Conservation (phyloP, 2,888 invertebrate genomes). For the Drepanosiphum platanoidis region DNA sequence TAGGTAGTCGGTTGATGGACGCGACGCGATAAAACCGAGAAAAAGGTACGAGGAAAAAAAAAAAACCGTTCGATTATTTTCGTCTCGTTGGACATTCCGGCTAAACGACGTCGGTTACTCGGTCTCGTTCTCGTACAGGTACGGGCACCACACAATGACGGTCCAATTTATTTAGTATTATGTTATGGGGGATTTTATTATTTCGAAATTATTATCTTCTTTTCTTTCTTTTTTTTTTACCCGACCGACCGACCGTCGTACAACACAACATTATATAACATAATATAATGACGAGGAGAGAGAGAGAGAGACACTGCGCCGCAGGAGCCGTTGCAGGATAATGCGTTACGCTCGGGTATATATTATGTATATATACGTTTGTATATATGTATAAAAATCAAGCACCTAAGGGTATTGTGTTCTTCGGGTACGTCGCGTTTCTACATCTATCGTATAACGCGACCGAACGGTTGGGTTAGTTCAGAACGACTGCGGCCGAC, state of each 20-base stretch:
- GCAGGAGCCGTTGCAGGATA: not conserved
- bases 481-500: not conserved
- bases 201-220: not conserved
- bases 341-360: not conserved
- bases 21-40: slow-evolving; percentile 18
- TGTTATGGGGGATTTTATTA: slow-evolving; percentile 2
- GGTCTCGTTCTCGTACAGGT: too few relatives aligned
- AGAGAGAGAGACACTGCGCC: not conserved
- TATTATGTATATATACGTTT: not conserved
- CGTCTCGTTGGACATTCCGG: slow-evolving; percentile 16
- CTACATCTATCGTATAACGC: too few relatives aligned
- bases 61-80: slow-evolving; percentile 29
- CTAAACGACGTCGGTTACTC: not conserved
- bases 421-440: too few relatives aligned
- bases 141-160: not conserved
- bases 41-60: not conserved
- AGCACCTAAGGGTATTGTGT: too few relatives aligned
- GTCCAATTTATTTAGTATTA: slow-evolving; percentile 24
- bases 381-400: too few relatives aligned
- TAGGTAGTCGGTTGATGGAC: not conserved
- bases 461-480: too few relatives aligned
- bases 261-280: too few relatives aligned
- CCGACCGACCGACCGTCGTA: not conserved
- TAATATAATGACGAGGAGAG: not conserved
- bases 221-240: not conserved